Evolutionary conservation across 2,113 vertebrate genomes (phyloP).

Genomic region (Petromus typicus): DNA sequence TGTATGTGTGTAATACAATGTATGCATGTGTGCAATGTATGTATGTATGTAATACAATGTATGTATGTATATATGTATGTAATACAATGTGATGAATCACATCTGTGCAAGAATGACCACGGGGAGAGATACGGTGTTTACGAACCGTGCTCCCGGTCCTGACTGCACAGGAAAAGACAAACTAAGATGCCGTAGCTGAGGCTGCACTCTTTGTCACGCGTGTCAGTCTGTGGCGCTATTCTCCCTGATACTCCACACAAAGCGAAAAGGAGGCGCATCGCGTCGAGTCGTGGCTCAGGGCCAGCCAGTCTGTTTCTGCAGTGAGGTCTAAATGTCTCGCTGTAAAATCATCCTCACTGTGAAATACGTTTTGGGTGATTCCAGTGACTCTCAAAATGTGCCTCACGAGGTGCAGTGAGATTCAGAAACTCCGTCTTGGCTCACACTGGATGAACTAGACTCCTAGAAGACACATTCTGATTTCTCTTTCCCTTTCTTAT

Average conservation of each 20-base stretch:
- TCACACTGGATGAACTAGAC: neutral
- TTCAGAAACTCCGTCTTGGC: neutral
- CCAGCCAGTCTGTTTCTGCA: neutral
- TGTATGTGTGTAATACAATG: too few species aligned
- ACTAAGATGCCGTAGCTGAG: neutral
- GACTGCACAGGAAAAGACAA: neutral
- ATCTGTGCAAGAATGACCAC: neutral
- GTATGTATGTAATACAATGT: too few species aligned
- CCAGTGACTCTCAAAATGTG: neutral
- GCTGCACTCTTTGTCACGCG: neutral
- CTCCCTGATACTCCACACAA: neutral
- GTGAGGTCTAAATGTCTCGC: neutral
- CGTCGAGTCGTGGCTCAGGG: neutral
- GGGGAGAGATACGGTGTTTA: neutral
- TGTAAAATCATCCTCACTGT: neutral
- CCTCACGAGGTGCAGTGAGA: fast-evolving
- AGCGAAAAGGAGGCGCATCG: neutral
- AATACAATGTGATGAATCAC: neutral
- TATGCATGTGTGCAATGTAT: too few species aligned
- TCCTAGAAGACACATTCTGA: too few species aligned
- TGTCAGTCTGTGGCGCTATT: neutral
- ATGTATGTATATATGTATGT: too few species aligned
- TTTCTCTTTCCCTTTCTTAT: too few species aligned
- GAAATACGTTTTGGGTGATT: neutral
- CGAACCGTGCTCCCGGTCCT: neutral